These are phyloP conservation scores for Palythoa heliodiscus DNA, from an alignment of 92 coral and sea anemone genomes.

Conservation along the genomic window DNA sequence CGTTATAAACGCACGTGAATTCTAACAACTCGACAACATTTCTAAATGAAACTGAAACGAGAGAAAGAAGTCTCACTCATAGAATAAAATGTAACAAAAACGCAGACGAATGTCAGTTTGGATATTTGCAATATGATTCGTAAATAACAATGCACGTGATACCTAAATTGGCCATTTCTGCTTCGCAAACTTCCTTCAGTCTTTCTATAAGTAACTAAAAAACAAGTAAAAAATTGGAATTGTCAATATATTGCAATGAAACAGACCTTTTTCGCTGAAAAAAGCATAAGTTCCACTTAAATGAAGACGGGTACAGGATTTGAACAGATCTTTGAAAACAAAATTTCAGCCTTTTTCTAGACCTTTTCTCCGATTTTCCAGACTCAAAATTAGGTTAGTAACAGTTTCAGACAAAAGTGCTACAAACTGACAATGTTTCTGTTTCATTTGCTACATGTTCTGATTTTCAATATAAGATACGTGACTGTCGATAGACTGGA, in stretches of 20 bases:
- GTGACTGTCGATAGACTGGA: no score
- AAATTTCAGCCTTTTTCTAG: no score
- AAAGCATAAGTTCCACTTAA: not conserved
- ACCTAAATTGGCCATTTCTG: slow-evolving; percentile 78
- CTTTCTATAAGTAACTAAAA: slow-evolving; percentile 79
- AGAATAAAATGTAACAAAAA: not conserved
- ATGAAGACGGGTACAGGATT: no score
- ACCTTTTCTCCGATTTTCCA: no score
- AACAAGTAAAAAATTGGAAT: not conserved
- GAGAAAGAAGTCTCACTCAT: not conserved
- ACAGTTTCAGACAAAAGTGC: no score
- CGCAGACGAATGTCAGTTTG: no score
- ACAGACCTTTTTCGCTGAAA: not conserved
- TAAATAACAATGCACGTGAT: not conserved
- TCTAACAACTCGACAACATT: slow-evolving; percentile 84
- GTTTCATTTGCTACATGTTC: no score
- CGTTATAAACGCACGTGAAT: slow-evolving; percentile 86
- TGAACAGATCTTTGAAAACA: no score
- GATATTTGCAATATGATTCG: no score
- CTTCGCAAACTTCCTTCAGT: slow-evolving; percentile 83
- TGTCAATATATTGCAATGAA: not conserved
- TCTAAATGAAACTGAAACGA: slow-evolving; percentile 68
- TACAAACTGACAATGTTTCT: no score
- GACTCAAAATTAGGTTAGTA: no score
- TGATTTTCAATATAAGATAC: no score